Base-by-base conservation (phyloP, 2,888 invertebrate species). In the Epinotia bilunana region DNA sequence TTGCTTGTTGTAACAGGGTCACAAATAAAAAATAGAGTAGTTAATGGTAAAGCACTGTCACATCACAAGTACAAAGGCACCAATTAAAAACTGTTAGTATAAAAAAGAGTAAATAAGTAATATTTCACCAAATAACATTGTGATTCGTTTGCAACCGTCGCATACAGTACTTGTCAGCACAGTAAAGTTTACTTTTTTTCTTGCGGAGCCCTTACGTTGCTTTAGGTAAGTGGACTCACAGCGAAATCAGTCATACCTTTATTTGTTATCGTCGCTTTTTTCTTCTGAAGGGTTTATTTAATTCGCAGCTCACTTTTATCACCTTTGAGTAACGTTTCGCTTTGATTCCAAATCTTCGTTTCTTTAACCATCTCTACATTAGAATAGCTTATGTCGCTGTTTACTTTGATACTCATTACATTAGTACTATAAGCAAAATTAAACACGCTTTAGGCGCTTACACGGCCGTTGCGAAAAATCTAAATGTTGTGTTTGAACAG, bases 131-230 rank as follows among this genome's bases (percentile, higher is more conserved):
- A 76, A 77, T 76, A 81, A 81, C 80, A 83, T 83, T 82, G 82
- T 80, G 80, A 82, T 88, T 88, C 83, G 80, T 85, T 90, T 88
- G 90, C 88, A 80, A 87, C 79, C 79, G 82, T 86, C 86, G 87
- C 87, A 83, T 85, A 81, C 68, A 80, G 88, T 87, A 87, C 88
- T 88, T 88, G 86, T 87, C 85, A 92, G 93, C 94, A 93, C 93
- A 92, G 92, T 94, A 91, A 92, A 93, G 86, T 90, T 93, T 93
- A 91, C 87, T 93, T 94, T 93, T 87, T 93, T 94, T 94, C 93
- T 94, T 94, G 94, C 94, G 94, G 94, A 94, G 94, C 92, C 93
- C 93, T 93, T 93, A 91, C 92, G 91, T 93, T 93, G 91, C 88
- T 84, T 88, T 93, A 93, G 94, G 94, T 94, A 91, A 94, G 94